phyloP scores from a whole-genome alignment of 2,113 vertebrate genomes.

The Dendropsophus ebraccatus region DNA sequence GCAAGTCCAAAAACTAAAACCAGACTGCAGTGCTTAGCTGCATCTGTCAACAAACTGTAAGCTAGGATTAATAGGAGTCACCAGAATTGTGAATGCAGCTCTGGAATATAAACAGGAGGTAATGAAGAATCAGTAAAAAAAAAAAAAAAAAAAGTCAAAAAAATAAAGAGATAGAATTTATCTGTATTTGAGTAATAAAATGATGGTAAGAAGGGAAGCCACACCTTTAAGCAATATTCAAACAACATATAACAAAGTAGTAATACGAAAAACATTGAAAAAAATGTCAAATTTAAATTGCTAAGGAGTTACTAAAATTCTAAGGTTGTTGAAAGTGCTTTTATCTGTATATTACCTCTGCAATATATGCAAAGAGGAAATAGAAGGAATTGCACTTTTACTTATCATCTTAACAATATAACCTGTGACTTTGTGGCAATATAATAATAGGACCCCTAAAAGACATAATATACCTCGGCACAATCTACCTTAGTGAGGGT shows the following conservation, averaged over 20 bases:
- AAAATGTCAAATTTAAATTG: too few species aligned
- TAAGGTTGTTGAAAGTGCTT: background rate
- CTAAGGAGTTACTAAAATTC: background rate
- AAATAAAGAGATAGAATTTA: background rate
- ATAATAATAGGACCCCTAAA: too few species aligned
- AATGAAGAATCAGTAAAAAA: background rate
- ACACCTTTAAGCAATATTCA: background rate
- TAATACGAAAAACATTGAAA: background rate
- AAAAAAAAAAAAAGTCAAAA: background rate
- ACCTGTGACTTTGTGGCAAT: background rate
- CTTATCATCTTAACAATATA: background rate
- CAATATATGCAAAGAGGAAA: background rate
- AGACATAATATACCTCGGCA: too few species aligned
- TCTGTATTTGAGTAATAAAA: background rate
- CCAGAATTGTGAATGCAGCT: background rate
- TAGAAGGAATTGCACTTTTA: constrained; percentile 14
- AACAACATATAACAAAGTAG: constrained; percentile 1
- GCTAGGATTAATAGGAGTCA: background rate
- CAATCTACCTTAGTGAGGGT: too few species aligned
- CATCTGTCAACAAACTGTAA: background rate
- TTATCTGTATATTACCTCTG: background rate
- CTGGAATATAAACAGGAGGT: background rate
- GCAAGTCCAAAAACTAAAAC: background rate
- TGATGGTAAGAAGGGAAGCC: background rate
- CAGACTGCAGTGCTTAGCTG: background rate